Conservation (phyloP, 2,797 vertebrate genomes). For the Acestrorhynchus altus region DNA sequence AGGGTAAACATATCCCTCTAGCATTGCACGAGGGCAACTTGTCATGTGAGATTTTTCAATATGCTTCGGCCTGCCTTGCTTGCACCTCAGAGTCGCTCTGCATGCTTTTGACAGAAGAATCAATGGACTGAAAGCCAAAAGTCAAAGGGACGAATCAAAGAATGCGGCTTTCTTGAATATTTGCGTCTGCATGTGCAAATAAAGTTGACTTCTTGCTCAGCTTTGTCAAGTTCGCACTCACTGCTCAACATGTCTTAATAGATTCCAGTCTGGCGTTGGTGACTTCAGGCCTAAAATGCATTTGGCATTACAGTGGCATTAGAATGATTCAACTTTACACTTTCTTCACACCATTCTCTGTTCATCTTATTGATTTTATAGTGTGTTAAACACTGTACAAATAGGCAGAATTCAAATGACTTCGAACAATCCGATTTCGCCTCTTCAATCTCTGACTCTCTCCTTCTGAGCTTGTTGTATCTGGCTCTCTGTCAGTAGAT, state of each 20-base stretch:
- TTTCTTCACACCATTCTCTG: neutral
- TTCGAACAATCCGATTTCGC: neutral
- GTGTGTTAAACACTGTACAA: neutral
- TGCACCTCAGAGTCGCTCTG: neutral
- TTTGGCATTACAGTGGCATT: neutral
- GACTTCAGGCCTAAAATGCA: neutral
- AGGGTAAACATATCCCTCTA: conserved; percentile 62
- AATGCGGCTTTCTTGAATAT: neutral
- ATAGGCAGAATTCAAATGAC: neutral
- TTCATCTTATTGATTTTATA: neutral
- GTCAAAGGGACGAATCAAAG: neutral
- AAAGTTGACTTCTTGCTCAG: too few relatives aligned
- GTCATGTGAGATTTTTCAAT: conserved; percentile 60
- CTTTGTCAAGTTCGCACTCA: too few relatives aligned
- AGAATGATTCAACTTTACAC: neutral
- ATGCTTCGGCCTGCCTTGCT: conserved; percentile 48
- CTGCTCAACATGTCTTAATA: neutral
- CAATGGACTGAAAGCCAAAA: neutral
- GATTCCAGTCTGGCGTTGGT: neutral
- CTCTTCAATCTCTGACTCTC: conserved; percentile 11
- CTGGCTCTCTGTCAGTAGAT: conserved; percentile 38
- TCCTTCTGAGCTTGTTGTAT: conserved; percentile 36
- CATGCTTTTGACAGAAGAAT: neutral
- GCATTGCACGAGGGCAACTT: conserved; percentile 51
- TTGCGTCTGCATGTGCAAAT: neutral